Evolutionary conservation across 2,888 invertebrate genomes (phyloP).

Genomic region (Amphipoea oculea): DNA sequence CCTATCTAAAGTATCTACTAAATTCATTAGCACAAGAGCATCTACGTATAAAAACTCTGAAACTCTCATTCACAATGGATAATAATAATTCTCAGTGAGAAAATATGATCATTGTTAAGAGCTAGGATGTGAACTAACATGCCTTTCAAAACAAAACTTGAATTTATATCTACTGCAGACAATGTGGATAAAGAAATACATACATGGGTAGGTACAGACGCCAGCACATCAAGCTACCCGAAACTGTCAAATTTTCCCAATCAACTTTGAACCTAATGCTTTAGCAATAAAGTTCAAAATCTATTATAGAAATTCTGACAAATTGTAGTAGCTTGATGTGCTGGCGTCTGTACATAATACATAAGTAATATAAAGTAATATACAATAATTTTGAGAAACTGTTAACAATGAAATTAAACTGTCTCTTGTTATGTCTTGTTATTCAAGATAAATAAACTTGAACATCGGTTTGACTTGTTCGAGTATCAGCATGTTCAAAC

Average conservation of each 20-base stretch:
- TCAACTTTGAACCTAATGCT: too few species aligned
- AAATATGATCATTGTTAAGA: conserved; percentile 29
- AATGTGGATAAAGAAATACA: conserved; percentile 4
- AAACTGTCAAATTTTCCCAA: too few species aligned
- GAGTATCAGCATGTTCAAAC: conserved; percentile 24
- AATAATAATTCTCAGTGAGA: conserved; percentile 33
- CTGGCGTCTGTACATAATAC: too few species aligned
- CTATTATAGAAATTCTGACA: too few species aligned
- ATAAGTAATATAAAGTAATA: too few species aligned
- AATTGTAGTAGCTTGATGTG: too few species aligned
- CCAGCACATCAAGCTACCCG: too few species aligned
- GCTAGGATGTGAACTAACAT: conserved; percentile 39
- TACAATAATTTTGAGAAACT: conserved; percentile 2
- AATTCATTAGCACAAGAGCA: conserved; percentile 1
- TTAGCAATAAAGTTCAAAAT: too few species aligned
- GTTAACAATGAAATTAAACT: conserved; percentile 3
- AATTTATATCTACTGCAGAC: conserved; percentile 16
- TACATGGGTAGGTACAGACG: too few species aligned
- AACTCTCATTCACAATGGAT: conserved; percentile 29
- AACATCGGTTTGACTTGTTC: not conserved
- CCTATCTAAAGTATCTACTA: not conserved
- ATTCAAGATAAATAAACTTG: conserved; percentile 14
- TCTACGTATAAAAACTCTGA: conserved; percentile 5
- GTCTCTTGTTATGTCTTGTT: not conserved
- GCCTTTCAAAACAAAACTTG: conserved; percentile 22